phyloP scores from a whole-genome alignment of 1,140 invertebrate species.

The Aplysia californica region DNA sequence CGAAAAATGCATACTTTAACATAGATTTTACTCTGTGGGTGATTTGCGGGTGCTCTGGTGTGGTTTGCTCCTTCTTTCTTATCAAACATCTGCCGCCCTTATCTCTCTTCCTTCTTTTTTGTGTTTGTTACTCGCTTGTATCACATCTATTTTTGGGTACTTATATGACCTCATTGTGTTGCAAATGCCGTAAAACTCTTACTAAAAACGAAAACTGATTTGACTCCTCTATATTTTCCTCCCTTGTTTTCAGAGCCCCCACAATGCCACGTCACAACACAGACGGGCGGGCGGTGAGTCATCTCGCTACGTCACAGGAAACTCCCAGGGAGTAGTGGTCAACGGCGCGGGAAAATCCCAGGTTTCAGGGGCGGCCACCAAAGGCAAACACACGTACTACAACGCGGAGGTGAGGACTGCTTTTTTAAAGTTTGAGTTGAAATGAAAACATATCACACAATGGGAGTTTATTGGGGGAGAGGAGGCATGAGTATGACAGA shows the following conservation, averaged over 20 bases:
- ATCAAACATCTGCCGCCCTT: no score
- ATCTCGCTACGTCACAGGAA: background rate
- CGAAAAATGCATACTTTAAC: no score
- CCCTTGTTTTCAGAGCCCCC: background rate
- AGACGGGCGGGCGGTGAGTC: background rate
- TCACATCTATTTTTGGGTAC: no score
- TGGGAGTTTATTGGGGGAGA: no score
- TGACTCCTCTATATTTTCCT: background rate
- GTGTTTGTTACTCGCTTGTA: no score
- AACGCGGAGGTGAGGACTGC: background rate
- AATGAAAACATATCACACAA: background rate
- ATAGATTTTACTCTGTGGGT: no score
- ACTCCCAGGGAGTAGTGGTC: background rate
- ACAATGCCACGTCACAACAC: background rate
- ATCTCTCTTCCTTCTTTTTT: no score
- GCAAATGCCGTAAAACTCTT: no score
- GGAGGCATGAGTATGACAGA: no score
- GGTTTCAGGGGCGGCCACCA: background rate
- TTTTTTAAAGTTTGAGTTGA: background rate
- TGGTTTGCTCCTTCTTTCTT: no score
- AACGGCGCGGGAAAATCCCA: background rate
- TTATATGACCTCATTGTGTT: no score
- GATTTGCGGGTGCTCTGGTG: no score
- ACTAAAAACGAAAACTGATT: background rate
- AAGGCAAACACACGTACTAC: background rate